A percentile compares a stretch with the other conserved stretches of the same genome.
phyloP scores from a whole-genome alignment of 2,113 vertebrate species.

The Tychaedon coryphoeus region DNA sequence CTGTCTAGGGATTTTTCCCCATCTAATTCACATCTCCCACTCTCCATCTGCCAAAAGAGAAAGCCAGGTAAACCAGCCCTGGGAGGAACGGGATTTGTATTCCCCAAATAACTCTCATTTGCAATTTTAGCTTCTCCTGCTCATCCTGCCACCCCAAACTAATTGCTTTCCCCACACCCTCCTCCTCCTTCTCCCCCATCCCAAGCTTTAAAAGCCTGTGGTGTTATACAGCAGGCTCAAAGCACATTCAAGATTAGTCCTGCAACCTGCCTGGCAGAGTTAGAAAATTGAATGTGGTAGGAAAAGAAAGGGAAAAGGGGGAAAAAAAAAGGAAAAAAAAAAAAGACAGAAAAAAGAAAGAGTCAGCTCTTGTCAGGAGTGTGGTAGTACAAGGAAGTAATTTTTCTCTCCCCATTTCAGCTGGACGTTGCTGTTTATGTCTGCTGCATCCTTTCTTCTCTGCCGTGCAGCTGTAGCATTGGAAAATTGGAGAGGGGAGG shows the following conservation, averaged over 20 bases:
- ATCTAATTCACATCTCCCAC: background rate
- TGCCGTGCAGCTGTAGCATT: constrained; percentile 60
- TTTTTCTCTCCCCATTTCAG: constrained; percentile 63
- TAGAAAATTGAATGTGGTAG: constrained; percentile 6
- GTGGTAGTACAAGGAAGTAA: constrained; percentile 56
- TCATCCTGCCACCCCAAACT: background rate
- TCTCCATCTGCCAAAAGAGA: background rate
- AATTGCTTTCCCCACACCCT: background rate
- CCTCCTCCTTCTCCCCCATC: background rate
- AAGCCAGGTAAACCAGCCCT: background rate
- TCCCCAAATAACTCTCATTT: background rate
- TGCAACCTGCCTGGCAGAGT: constrained; percentile 26
- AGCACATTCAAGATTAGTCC: constrained; percentile 17
- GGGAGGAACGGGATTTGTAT: rapidly evolving
- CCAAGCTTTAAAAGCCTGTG: background rate
- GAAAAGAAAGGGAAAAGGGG: background rate
- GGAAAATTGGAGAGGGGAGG: constrained; percentile 46
- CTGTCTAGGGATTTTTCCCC: background rate
- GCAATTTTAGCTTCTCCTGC: background rate
- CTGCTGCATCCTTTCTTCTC: constrained; percentile 43
- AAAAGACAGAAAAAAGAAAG: background rate
- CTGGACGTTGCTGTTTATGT: constrained; percentile 29
- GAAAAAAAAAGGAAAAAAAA: background rate
- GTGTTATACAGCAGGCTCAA: background rate
- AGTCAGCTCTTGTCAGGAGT: constrained; percentile 27